phyloP scores from a whole-genome alignment of 2,888 invertebrate genomes.

The Stomorhina lunata region DNA sequence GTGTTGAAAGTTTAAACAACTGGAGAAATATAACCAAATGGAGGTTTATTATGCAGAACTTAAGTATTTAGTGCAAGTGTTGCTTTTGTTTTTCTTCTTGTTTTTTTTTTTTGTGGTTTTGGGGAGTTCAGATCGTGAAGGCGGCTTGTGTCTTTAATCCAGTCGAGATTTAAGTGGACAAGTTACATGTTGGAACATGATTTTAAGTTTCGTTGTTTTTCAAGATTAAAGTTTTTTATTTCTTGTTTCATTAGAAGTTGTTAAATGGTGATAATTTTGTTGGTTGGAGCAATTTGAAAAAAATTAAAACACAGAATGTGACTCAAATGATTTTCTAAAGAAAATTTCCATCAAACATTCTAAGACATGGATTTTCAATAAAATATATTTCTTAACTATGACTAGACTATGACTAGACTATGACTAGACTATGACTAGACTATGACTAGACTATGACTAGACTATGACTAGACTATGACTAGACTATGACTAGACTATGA shows the following conservation, averaged over 20 bases:
- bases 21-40: slow-evolving; percentile 40
- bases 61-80: slow-evolving; percentile 65
- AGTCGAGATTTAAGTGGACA: slow-evolving; percentile 63
- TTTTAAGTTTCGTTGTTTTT: slow-evolving; percentile 12
- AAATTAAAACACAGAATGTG: too few relatives aligned
- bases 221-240: slow-evolving; percentile 17
- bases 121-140: slow-evolving; percentile 64
- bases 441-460: not conserved
- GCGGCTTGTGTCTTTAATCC: slow-evolving; percentile 62
- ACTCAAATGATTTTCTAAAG: not conserved
- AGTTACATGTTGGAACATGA: slow-evolving; percentile 61
- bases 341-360: too few relatives aligned
- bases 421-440: not conserved
- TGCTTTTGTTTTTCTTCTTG: slow-evolving; percentile 37
- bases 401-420: not conserved
- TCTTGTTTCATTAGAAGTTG: slow-evolving; percentile 49
- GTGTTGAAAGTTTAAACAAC: slow-evolving; percentile 49
- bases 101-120: slow-evolving; percentile 26
- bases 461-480: not conserved
- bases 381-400: not conserved
- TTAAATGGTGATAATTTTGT: slow-evolving; percentile 30
- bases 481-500: not conserved
- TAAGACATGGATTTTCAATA: too few relatives aligned
- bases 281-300: too few relatives aligned
- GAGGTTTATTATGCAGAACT: slow-evolving; percentile 56